Conservation (phyloP, 2,113 vertebrate species). For the Prunella fulvescens region DNA sequence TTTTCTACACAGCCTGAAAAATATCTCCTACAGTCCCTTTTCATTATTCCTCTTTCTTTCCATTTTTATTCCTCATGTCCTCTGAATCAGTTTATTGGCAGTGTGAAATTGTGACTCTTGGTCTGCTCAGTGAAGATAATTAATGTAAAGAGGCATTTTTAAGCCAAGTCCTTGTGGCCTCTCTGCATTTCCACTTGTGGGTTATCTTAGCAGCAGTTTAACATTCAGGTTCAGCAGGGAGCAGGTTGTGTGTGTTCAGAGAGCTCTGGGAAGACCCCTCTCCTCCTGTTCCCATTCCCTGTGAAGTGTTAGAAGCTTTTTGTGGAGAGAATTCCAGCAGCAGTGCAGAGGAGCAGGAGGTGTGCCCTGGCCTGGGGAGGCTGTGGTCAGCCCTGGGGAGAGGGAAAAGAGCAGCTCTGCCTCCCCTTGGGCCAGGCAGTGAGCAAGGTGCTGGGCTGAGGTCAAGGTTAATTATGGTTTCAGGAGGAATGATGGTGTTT, state of each 20-base stretch:
- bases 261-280: neutral
- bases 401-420: neutral
- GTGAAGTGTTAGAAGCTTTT: neutral
- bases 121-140: neutral
- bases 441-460: neutral
- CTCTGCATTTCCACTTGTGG: neutral
- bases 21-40: too few relatives aligned
- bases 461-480: neutral
- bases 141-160: neutral
- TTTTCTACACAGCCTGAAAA: neutral
- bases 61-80: accelerated
- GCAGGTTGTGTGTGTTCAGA: neutral
- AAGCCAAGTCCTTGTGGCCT: neutral
- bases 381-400: neutral
- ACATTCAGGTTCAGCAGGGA: neutral
- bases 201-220: neutral
- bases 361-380: neutral
- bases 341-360: neutral
- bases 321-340: neutral
- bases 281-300: neutral
- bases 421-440: neutral
- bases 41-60: neutral
- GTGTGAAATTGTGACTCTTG: accelerated
- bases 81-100: neutral
- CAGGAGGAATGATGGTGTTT: neutral